Conservation (phyloP, 2,797 vertebrate species). For the Fistularia tabacaria region DNA sequence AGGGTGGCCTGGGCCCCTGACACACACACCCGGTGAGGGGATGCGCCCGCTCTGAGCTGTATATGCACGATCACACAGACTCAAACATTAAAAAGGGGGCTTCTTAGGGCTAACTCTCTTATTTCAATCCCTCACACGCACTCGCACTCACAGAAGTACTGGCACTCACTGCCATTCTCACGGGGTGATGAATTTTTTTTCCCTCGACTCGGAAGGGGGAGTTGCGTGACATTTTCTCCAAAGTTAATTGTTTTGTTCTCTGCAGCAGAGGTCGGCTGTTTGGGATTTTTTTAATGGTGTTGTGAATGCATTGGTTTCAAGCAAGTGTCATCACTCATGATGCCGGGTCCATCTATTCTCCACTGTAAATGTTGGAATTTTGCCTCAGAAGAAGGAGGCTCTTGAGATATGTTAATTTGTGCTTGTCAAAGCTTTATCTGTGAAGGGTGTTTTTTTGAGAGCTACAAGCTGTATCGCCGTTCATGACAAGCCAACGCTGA, state of each 20-base stretch:
- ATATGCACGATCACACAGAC: constrained; percentile 48
- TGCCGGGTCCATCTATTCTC: too few species aligned
- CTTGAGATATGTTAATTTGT: too few species aligned
- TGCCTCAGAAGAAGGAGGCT: too few species aligned
- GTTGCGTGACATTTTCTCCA: constrained; percentile 5
- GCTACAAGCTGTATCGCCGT: background rate
- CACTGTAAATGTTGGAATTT: too few species aligned
- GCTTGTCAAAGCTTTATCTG: too few species aligned
- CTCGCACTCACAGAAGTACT: constrained; percentile 11
- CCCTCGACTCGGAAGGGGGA: constrained; percentile 18
- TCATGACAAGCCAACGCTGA: background rate
- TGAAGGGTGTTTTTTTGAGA: background rate
- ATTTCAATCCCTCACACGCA: constrained; percentile 1
- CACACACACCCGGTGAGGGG: constrained; percentile 95
- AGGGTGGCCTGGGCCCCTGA: constrained; percentile 89
- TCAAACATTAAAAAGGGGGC: constrained; percentile 4
- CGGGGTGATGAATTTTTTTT: constrained; percentile 1
- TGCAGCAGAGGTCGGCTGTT: too few species aligned
- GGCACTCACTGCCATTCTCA: background rate
- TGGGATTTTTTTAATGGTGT: too few species aligned
- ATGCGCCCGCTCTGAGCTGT: constrained; percentile 56
- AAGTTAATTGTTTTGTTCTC: too few species aligned
- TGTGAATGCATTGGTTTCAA: too few species aligned
- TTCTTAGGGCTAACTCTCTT: constrained; percentile 11
- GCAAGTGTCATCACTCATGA: too few species aligned